Evolutionary conservation across 2,113 vertebrate species (phyloP), one percentile per base, ranked within the genome.

Genomic region (Rhinogobius similis): DNA sequence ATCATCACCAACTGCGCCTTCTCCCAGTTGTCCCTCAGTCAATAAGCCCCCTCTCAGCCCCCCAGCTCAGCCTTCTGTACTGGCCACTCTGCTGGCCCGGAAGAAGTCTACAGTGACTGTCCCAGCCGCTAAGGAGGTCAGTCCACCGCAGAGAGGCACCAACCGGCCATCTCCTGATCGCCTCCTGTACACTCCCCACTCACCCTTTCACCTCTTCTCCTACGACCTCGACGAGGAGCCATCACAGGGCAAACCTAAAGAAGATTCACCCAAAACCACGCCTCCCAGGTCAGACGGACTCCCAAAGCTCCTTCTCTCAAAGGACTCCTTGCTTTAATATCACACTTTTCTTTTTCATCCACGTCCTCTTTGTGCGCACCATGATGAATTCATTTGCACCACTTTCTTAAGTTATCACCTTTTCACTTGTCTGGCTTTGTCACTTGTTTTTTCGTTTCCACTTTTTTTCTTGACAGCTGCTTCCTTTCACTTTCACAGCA

Each of bases 201-300:
- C 93, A 11, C 96, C 96, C 75, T 98, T 98, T 82, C 96, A 97
- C 82, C 95, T 98, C 75, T 98, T 98, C 86, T 98, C 96, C 0
- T 98, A 98, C 0, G 96, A 98, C 89, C 90, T 97, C 29, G 91
- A 96, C 41, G 94, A 97, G 59, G 86, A 90, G 62, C 71, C 78
- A 3, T 63, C 84, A 0, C 48, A 58, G 0, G 10, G 32, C 6
- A 79, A 72, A 76, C 38, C 74, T 43, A 61, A 7, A 16, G 70
- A 81, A 52, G 83, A 86, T 20, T 58, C 84, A 0, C 59, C 82
- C 21, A 72, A 77, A 76, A 10, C 67, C 0, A 23, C 80, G 0
- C 32, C 77, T 65, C 70, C 87, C 75, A 83, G 86, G 83, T 86
- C 83, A 84, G 84, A 74, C 38, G 74, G 80, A n/a, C 38, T 63